These are phyloP conservation scores for Sebastes schlegelii DNA, from an alignment of 2,113 vertebrate species.

Conservation along the genomic window DNA sequence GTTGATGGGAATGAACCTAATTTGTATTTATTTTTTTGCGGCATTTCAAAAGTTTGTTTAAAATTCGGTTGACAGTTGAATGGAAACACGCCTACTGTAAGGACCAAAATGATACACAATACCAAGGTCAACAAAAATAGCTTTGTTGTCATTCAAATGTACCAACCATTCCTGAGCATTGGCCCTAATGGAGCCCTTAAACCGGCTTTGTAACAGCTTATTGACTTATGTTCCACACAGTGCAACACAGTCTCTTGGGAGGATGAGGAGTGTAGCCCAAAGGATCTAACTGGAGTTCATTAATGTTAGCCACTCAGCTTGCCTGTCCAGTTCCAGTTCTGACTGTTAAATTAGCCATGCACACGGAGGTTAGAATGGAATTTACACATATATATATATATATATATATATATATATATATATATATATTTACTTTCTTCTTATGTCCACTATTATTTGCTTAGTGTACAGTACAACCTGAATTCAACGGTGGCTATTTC, in stretches of 20 bases:
- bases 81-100: too few relatives aligned
- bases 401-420: neutral
- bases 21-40: too few relatives aligned
- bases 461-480: constrained; percentile 17
- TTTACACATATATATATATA: neutral
- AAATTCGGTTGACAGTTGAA: too few relatives aligned
- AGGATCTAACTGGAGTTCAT: constrained; percentile 47
- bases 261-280: constrained; percentile 19
- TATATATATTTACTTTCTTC: neutral
- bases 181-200: neutral
- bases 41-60: too few relatives aligned
- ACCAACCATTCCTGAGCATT: neutral
- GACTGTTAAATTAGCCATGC: neutral
- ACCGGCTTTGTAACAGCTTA: constrained; percentile 20
- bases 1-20: too few relatives aligned
- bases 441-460: constrained; percentile 11
- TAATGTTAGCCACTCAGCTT: constrained; percentile 29
- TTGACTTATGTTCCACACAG: constrained; percentile 43
- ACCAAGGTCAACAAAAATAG: neutral
- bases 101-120: neutral
- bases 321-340: neutral
- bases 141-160: neutral
- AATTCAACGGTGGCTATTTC: constrained; percentile 29
- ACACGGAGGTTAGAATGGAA: neutral
- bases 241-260: constrained; percentile 22